Evolutionary conservation across 2,888 invertebrate species (phyloP).

Genomic region (Orthosia incerta): DNA sequence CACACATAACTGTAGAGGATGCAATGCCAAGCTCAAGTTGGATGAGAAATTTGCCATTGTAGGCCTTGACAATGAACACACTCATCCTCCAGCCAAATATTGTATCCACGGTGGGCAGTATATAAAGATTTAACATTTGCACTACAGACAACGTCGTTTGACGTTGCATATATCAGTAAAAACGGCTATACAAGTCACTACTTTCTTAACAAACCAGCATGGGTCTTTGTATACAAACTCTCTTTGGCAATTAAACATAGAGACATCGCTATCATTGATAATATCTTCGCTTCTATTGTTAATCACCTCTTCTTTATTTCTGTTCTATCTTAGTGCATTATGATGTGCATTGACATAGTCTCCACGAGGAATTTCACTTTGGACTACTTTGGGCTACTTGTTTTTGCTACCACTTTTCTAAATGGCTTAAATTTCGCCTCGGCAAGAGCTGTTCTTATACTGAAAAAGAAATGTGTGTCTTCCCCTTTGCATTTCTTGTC

Average conservation of each 20-base stretch:
- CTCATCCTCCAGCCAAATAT: conserved; percentile 82
- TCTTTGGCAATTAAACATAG: too few relatives aligned
- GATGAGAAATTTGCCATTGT: conserved; percentile 79
- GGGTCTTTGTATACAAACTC: not conserved
- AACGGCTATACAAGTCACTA: not conserved
- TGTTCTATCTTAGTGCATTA: not conserved
- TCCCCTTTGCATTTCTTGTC: not conserved
- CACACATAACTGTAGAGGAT: conserved; percentile 84
- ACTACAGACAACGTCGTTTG: conserved; percentile 6
- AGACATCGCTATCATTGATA: not conserved
- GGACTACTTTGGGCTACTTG: too few relatives aligned
- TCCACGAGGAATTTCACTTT: not conserved
- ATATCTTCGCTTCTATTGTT: conserved; percentile 5
- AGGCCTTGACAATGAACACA: conserved; percentile 76
- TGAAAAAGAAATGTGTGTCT: not conserved
- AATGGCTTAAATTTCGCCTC: not conserved
- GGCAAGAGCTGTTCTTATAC: not conserved
- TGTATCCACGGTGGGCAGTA: conserved; percentile 81
- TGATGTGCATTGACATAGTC: not conserved
- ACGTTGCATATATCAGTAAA: conserved; percentile 15
- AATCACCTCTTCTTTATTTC: not conserved
- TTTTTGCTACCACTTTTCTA: not conserved
- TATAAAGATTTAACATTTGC: conserved; percentile 71
- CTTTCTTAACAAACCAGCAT: conserved; percentile 3
- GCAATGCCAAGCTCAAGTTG: conserved; percentile 82